Evolutionary conservation across 2,888 invertebrate genomes (phyloP).

Genomic region (Pyrocoelia pectoralis): DNA sequence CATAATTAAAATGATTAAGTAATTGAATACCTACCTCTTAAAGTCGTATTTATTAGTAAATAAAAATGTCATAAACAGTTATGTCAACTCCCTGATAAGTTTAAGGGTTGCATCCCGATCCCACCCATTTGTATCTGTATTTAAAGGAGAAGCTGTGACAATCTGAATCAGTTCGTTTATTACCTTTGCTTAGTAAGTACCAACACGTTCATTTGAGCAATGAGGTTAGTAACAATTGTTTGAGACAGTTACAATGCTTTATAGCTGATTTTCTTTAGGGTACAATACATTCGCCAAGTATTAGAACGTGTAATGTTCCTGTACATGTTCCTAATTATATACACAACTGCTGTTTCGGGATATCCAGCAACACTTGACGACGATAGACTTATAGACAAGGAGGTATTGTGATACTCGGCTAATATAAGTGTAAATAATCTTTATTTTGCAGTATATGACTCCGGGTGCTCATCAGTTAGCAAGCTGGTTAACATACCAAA

Average conservation of each 20-base stretch:
- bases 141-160: constrained; percentile 23
- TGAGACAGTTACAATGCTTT: not conserved
- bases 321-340: constrained; percentile 9
- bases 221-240: not conserved
- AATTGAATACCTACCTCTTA: not conserved
- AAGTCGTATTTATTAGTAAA: not conserved
- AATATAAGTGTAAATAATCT: not conserved
- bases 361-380: constrained; percentile 27
- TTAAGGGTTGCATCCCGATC: constrained; percentile 16
- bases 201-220: not conserved
- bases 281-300: not conserved
- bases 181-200: constrained; percentile 14
- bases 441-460: constrained; percentile 12
- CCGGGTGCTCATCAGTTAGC: constrained; percentile 55
- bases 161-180: constrained; percentile 17
- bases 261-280: not conserved
- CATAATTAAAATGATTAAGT: not conserved
- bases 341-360: constrained; percentile 2
- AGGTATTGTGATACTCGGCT: constrained; percentile 18
- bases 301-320: not conserved
- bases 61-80: constrained; percentile 25
- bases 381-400: constrained; percentile 30
- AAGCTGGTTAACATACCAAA: constrained; percentile 52
- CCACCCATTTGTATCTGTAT: constrained; percentile 22
- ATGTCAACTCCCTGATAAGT: constrained; percentile 17